phyloP scores from a whole-genome alignment of 2,797 vertebrate species.

The Malurus leucopterus region DNA sequence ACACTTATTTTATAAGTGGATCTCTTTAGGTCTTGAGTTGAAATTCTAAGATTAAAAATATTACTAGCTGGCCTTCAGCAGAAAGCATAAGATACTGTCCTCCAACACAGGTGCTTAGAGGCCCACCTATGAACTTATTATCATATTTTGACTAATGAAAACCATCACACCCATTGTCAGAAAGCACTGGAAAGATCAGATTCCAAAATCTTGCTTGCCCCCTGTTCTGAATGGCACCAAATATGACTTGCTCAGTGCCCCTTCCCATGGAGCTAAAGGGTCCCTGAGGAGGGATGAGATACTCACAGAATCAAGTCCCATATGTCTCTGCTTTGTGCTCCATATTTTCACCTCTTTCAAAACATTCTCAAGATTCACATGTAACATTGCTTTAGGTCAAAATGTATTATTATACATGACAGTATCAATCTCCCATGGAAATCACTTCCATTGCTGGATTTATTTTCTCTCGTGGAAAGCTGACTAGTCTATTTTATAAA shows the following conservation, averaged over 20 bases:
- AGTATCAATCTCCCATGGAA: slow-evolving; percentile 28
- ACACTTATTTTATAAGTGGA: not conserved
- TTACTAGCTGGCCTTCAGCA: not conserved
- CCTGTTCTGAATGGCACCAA: not conserved
- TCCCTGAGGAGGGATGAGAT: not conserved
- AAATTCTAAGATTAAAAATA: not conserved
- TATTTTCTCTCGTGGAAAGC: slow-evolving; percentile 42
- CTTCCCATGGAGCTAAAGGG: not conserved
- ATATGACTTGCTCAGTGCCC: not conserved
- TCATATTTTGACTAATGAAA: not conserved
- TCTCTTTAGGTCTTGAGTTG: not conserved
- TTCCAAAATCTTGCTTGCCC: not conserved
- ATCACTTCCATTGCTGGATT: slow-evolving; percentile 39
- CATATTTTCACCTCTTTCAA: slow-evolving; percentile 12
- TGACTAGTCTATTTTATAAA: slow-evolving; percentile 55
- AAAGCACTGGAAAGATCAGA: not conserved
- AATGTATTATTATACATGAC: slow-evolving; percentile 15
- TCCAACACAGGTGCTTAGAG: not conserved
- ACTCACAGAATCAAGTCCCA: not conserved
- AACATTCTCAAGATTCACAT: slow-evolving; percentile 24
- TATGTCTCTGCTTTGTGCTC: not conserved
- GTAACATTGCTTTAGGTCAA: slow-evolving; percentile 23
- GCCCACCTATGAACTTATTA: not conserved
- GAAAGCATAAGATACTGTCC: not conserved
- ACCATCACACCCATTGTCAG: not conserved